phyloP scores from a whole-genome alignment of 2,797 vertebrate genomes.

The Numenius phaeopus region DNA sequence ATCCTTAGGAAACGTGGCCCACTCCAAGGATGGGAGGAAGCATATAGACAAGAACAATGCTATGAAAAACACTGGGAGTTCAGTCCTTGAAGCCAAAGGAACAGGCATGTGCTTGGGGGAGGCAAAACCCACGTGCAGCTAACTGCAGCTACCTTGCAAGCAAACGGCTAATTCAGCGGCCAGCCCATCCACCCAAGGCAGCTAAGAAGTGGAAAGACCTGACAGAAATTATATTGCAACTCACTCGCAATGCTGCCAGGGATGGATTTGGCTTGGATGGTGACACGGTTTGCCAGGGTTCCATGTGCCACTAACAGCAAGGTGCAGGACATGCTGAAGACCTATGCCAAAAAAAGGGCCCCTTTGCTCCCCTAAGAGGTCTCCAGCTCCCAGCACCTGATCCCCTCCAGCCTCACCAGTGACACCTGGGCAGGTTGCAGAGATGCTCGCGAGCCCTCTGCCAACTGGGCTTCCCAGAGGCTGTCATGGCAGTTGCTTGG shows the following conservation, averaged over 20 bases:
- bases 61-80: neutral
- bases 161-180: neutral
- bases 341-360: neutral
- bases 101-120: neutral
- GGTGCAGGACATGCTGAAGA: neutral
- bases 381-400: neutral
- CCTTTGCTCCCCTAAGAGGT: neutral
- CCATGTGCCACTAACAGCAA: neutral
- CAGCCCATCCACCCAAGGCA: neutral
- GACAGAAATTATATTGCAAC: neutral
- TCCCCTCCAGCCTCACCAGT: rapidly evolving
- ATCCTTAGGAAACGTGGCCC: neutral
- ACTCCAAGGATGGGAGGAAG: neutral
- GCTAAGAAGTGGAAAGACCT: neutral
- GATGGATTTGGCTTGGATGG: neutral
- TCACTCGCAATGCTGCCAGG: neutral
- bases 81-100: neutral
- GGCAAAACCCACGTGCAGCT: neutral
- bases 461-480: neutral
- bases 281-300: neutral
- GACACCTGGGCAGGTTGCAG: neutral
- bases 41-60: neutral
- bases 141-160: neutral
- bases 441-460: neutral
- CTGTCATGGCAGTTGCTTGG: neutral